Conservation (phyloP, 2,888 invertebrate genomes). For the Rugalucina vietnamica region DNA sequence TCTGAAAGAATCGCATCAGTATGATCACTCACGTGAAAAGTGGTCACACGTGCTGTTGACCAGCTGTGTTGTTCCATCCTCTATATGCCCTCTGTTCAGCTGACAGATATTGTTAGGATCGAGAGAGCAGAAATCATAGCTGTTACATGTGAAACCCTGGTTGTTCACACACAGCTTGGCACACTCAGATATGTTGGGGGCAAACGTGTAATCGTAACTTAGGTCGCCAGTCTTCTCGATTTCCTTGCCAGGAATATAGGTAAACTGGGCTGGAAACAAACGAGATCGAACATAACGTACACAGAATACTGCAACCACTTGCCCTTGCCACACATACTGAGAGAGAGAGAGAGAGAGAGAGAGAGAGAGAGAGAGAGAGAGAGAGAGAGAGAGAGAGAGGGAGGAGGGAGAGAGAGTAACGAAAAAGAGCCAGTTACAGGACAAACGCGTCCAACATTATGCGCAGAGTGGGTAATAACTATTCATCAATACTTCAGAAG, state of each 20-base stretch:
- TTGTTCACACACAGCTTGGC: conserved; percentile 61
- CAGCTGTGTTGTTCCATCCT: conserved; percentile 59
- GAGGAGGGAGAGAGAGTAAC: too few relatives aligned
- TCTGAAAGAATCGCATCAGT: too few relatives aligned
- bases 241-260: conserved; percentile 56
- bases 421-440: too few relatives aligned
- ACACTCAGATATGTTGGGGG: conserved; percentile 54
- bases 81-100: conserved; percentile 68
- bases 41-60: conserved; percentile 68
- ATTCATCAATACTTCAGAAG: too few relatives aligned
- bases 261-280: conserved; percentile 71
- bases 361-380: too few relatives aligned
- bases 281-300: background rate
- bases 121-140: conserved; percentile 73
- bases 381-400: too few relatives aligned
- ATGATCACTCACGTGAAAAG: conserved; percentile 65
- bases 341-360: too few relatives aligned
- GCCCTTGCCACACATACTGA: too few relatives aligned
- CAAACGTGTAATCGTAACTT: conserved; percentile 39
- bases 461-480: too few relatives aligned
- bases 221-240: conserved; percentile 64
- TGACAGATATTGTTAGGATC: conserved; percentile 59
- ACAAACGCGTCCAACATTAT: too few relatives aligned
- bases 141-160: conserved; percentile 68
- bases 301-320: background rate